phyloP scores from a whole-genome alignment of 2,113 vertebrate genomes.

The Picathartes gymnocephalus region DNA sequence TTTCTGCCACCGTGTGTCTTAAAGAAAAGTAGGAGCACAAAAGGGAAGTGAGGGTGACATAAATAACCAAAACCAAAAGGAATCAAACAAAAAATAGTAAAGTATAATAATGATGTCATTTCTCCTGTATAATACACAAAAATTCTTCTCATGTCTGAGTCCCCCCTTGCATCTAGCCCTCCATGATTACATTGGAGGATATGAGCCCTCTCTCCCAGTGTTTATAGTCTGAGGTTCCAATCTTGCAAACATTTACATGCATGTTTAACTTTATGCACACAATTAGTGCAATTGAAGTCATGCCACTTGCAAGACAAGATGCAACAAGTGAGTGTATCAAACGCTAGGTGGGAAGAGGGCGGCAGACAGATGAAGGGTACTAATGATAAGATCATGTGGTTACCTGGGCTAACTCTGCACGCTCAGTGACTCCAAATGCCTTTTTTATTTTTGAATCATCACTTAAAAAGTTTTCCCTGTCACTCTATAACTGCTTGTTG shows the following conservation, averaged over 20 bases:
- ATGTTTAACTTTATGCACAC: conserved; percentile 66
- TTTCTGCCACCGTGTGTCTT: not conserved
- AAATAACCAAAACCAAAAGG: not conserved
- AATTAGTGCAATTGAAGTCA: conserved; percentile 67
- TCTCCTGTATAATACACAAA: not conserved
- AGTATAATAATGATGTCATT: not conserved
- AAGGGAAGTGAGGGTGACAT: not conserved
- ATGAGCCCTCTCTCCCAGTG: conserved; percentile 51
- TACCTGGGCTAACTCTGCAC: conserved; percentile 64
- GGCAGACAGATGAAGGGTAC: conserved; percentile 68
- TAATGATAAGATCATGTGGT: conserved; percentile 66
- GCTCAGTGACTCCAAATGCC: conserved; percentile 60
- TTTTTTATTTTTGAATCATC: conserved; percentile 65
- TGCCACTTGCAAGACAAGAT: conserved; percentile 69
- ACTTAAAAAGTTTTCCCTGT: conserved; percentile 54
- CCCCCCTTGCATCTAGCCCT: not conserved
- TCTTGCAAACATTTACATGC: conserved; percentile 64
- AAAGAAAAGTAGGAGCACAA: not conserved
- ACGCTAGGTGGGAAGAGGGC: conserved; percentile 63
- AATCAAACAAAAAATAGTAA: not conserved
- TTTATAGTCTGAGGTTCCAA: conserved; percentile 61
- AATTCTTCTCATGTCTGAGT: not conserved
- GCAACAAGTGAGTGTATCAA: conserved; percentile 68
- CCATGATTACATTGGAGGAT: not conserved
- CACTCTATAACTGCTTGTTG: conserved; percentile 44